Base-by-base conservation (phyloP, 1,140 invertebrate genomes). In the Tenebrio molitor region DNA sequence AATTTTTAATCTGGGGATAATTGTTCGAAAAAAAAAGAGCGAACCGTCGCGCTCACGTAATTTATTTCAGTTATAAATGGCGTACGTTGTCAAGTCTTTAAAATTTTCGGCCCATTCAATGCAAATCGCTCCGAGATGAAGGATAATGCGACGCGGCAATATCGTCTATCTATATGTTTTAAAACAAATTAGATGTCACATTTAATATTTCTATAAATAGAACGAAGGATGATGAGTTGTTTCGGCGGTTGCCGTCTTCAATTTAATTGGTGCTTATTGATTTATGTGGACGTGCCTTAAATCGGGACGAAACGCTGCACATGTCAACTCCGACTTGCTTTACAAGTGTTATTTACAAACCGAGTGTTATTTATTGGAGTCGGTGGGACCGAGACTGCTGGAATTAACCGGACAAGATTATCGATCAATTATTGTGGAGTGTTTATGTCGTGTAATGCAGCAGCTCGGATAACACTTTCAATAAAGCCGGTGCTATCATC, bases 171-270 rank as follows among this genome's bases (percentile, higher is more conserved):
- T 1, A n/a, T 23, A 53, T n/a, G 12, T 58, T 58, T 58, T 58
- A 29, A 58, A 58, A 58, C 50, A 58, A 58, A 58, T 58, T 58
- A 58, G 23, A 58, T 33, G 50, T 58, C 50, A 58, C 50, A 33
- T 58, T 53, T 19, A 53, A 53, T 53, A 23, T 23, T 10, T 19
- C 46, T 53, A 53, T 21, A 53, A 53, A 53, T 53, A 53, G 17
- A 46, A n/a, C n/a, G n/a, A n/a, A 8, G 46, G 17, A 23, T 10
- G 17, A 53, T 39, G 36, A 39, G 36, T 39, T 39, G n/a, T 53
- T 53, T 53, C 46, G 29, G 12, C 50, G 23, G 50, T 29, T 58
- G 21, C 17, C 17, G 10, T 53, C 46, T 53, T 58, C 19, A 23
- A 58, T 25, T 58, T 58, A 58, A 58, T 58, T 12, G 50, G 10